A percentile compares a stretch with the other conserved stretches of the same genome.
phyloP scores from a whole-genome alignment of 2,797 vertebrate species.

The Sphenopsis melanotis region DNA sequence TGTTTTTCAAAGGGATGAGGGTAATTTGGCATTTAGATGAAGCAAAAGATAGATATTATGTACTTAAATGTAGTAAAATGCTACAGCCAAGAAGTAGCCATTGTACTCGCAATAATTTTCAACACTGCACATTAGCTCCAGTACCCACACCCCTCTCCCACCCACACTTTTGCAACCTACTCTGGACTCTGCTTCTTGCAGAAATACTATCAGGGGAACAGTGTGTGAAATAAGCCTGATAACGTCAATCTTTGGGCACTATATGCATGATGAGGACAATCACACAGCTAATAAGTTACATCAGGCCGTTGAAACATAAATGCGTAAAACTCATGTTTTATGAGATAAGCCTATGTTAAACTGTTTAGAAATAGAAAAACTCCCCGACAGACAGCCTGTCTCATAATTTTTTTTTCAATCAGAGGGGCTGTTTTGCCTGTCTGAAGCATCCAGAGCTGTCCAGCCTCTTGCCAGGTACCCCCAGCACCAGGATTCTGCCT shows the following conservation, averaged over 20 bases:
- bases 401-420: background rate
- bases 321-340: background rate
- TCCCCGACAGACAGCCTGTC: background rate
- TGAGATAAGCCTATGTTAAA: background rate
- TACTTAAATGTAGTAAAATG: background rate
- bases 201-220: background rate
- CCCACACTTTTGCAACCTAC: background rate
- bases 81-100: background rate
- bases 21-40: background rate
- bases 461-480: accelerated
- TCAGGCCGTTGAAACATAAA: background rate
- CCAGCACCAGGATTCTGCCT: background rate
- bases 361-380: background rate
- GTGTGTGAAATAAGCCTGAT: background rate
- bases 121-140: background rate
- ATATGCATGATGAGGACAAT: background rate
- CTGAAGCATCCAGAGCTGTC: background rate
- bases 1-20: background rate
- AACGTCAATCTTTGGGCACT: background rate
- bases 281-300: background rate
- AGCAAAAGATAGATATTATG: background rate
- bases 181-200: background rate
- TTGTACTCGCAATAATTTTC: background rate
- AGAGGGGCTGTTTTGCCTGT: background rate
- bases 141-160: background rate